These are phyloP conservation scores for Pyrrhia umbra DNA, from an alignment of 2,888 invertebrate genomes.

Conservation along the genomic window DNA sequence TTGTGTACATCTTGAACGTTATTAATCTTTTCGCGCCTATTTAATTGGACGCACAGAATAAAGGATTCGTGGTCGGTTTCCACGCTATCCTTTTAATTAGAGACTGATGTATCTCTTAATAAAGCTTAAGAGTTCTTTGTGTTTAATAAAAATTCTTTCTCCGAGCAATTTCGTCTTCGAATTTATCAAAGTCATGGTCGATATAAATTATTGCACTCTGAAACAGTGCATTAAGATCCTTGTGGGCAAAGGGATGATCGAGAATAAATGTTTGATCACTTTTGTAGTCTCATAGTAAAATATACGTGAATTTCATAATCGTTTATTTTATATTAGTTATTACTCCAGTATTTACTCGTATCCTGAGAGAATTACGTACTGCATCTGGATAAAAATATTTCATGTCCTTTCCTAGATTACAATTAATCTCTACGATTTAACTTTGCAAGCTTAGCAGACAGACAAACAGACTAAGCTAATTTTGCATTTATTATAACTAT, in stretches of 20 bases:
- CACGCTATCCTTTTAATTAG: constrained; percentile 48
- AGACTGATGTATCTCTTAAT: constrained; percentile 39
- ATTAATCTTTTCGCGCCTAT: constrained; percentile 57
- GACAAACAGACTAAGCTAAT: too few relatives aligned
- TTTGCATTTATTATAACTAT: too few relatives aligned
- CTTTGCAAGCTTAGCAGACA: too few relatives aligned
- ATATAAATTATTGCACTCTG: constrained; percentile 24
- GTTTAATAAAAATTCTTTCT: constrained; percentile 22
- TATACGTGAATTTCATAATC: too few relatives aligned
- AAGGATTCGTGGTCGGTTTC: constrained; percentile 39
- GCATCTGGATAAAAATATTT: too few relatives aligned
- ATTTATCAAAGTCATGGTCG: constrained; percentile 41
- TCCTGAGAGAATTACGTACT: too few relatives aligned
- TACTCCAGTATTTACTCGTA: too few relatives aligned
- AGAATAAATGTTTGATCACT: neutral
- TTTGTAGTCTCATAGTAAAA: neutral
- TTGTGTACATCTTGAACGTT: constrained; percentile 32
- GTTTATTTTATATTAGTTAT: too few relatives aligned
- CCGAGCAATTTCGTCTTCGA: constrained; percentile 18
- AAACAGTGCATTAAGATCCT: neutral
- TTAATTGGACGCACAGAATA: constrained; percentile 48
- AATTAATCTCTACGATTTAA: too few relatives aligned
- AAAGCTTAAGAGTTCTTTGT: constrained; percentile 33
- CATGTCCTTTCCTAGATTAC: too few relatives aligned
- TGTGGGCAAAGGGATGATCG: constrained; percentile 17